Evolutionary conservation across 2,888 invertebrate genomes (phyloP), one percentile per base, ranked within the genome.

Genomic region (Caenorhabditis angaria): DNA sequence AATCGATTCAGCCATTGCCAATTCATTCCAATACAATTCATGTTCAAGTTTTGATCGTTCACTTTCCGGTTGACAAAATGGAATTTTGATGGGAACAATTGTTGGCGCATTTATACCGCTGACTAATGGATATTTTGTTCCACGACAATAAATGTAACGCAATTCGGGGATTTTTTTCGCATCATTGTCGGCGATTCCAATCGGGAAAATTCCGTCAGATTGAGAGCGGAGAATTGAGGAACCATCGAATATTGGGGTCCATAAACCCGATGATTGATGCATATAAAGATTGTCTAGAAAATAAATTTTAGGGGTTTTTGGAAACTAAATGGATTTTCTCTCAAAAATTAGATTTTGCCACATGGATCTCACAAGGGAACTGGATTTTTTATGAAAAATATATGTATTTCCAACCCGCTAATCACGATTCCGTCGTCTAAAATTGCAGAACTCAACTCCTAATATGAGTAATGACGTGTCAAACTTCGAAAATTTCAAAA

Each of bases 211-310:
- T 22, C 71, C 70, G 54, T 85, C 84, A 3, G 75, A 70, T 12
- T 77, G 65, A 8, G 69, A 64, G 2, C 75, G 67, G 3, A 84
- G 32, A 8, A 72, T 41, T 1, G 76, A 66, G 5, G 66, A 41
- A 2, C 83, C 86, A 27, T 77, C 67, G 65, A 86, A 81, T 50
- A 85, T 73, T 0, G 85, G 85, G 24, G 80, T 57, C 85, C 85
- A 85, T 25, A 82, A 54, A n/a, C 78, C 77, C 18, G 67, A 56
- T 14, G 76, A 61, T 0, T 76, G 58, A 4, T 78, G 70, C 5
- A 80, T 51, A 41, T 77, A 68, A 2, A 82, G 70, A 32, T 61
- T 65, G 53, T 65, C 76, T 67, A 61, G 28, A 57, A 70, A 20
- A 58, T 20, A 28, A 18, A 10, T 53, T 20, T 24, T 53, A 24